Base-by-base conservation (phyloP, 2,797 vertebrate species). In the Lagocephalus sceleratus region DNA sequence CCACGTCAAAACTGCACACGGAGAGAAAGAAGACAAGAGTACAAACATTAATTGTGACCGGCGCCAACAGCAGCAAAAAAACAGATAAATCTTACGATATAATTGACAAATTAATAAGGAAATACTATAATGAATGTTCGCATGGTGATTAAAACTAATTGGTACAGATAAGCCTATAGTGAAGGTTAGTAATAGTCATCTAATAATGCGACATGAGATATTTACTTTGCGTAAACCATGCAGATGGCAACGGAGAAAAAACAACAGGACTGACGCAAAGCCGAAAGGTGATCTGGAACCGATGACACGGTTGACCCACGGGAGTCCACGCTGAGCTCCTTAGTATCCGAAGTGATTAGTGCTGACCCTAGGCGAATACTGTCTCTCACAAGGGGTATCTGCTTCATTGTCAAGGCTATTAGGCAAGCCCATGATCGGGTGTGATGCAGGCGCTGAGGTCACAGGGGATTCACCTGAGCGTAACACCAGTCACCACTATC, bases 1-100 rank as follows among this genome's bases (percentile, higher is more conserved):
- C 97, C 89, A 99, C 97, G 63, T 99, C 97, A n/a, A 99, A 99
- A 88, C 97, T 99, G 86, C 22, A 11, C 49, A 20, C 73, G 22
- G 70, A 25, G 61, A 16, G 46, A 22, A 71, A 22, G 69, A 40
- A 64, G 3, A 58, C 0, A 55, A 60, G 6, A 29, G 54, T 12
- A 60, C 22, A 48, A 2, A 51, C 3, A 57, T 1, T 54, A 20
- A 43, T 10, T 12, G 14, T 7, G n/a, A 42, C 5, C 2, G 40
- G 2, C 46, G 20, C 74, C 7, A 75, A 6, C 46, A 51, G 26
- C 7, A 38, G 19, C 57, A 7, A 21, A 21, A 17, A 19, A 48
- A 29, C 14, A 40, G n/a, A 42, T 19, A 42, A 41, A 17, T 5
- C 19, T 7, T 6, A 20, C n/a, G n/a, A n/a, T n/a, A n/a, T n/a